Evolutionary conservation across 2,888 invertebrate genomes (phyloP).

Genomic region (Brachypterus glaber): DNA sequence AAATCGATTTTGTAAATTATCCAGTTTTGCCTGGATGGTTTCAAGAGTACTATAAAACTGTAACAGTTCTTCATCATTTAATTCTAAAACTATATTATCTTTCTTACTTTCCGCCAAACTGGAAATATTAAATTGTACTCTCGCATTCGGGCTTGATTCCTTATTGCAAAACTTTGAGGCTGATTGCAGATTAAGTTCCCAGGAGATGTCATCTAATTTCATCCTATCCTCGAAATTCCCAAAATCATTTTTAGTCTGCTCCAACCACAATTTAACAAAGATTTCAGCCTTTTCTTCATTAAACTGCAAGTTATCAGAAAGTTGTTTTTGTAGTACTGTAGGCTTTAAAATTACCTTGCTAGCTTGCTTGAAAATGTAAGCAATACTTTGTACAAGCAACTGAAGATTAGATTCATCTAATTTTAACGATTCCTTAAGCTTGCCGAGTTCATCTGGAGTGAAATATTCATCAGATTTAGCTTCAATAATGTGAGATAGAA

Average conservation of each 20-base stretch:
- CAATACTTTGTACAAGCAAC: conserved; percentile 29
- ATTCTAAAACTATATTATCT: conserved; percentile 43
- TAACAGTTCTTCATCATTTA: conserved; percentile 44
- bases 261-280: conserved; percentile 47
- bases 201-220: conserved; percentile 45
- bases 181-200: conserved; percentile 48
- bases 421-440: conserved; percentile 28
- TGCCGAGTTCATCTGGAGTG: conserved; percentile 26
- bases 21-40: conserved; percentile 41
- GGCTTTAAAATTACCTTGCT: conserved; percentile 47
- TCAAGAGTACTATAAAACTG: conserved; percentile 47
- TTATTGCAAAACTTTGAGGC: conserved; percentile 42
- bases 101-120: conserved; percentile 23
- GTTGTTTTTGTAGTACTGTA: conserved; percentile 43
- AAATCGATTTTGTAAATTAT: conserved; percentile 25
- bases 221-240: conserved; percentile 40
- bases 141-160: conserved; percentile 41
- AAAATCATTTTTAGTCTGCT: conserved; percentile 44
- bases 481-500: conserved; percentile 27
- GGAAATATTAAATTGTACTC: conserved; percentile 41
- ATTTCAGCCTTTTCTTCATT: conserved; percentile 46
- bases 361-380: conserved; percentile 43
- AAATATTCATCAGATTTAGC: conserved; percentile 24
- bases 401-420: conserved; percentile 24
- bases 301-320: conserved; percentile 43